A percentile compares a stretch with the other conserved stretches of the same genome.
Conservation (phyloP, 2,113 vertebrate genomes). For the Ceyx margarethae region DNA sequence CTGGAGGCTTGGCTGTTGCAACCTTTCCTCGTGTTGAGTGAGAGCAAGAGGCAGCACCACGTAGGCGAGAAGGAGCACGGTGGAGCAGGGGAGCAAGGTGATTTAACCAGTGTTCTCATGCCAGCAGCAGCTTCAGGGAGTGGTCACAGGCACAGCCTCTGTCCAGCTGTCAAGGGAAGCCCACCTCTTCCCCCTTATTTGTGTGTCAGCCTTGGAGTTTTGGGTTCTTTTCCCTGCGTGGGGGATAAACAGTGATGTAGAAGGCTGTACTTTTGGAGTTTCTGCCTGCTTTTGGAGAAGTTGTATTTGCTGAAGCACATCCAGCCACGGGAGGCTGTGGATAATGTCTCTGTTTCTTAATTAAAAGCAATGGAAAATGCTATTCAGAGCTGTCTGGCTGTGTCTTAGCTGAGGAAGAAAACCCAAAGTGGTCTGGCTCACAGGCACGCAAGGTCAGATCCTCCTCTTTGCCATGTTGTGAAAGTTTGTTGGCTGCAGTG, state of each 20-base stretch:
- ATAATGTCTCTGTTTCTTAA: not conserved
- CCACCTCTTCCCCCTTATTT: not conserved
- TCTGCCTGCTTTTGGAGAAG: not conserved
- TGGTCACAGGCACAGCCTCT: not conserved
- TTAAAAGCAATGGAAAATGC: not conserved
- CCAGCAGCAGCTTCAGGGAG: not conserved
- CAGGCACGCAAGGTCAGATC: not conserved
- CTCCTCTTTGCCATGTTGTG: not conserved
- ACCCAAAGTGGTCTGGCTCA: not conserved
- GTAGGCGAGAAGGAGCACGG: rapidly evolving
- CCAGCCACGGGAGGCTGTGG: not conserved
- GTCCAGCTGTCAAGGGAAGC: not conserved
- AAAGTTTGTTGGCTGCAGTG: not conserved
- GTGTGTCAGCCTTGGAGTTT: not conserved
- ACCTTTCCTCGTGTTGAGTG: not conserved
- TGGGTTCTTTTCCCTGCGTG: not conserved
- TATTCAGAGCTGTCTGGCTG: not conserved
- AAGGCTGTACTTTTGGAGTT: not conserved
- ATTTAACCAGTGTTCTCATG: not conserved
- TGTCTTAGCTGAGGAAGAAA: not conserved
- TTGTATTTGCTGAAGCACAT: not conserved
- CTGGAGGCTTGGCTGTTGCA: not conserved
- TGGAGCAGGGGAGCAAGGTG: not conserved
- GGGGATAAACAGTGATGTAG: not conserved
- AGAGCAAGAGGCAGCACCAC: not conserved